These are phyloP conservation scores for Chascanopsetta lugubris DNA, from an alignment of 2,113 vertebrate genomes.

Conservation along the genomic window DNA sequence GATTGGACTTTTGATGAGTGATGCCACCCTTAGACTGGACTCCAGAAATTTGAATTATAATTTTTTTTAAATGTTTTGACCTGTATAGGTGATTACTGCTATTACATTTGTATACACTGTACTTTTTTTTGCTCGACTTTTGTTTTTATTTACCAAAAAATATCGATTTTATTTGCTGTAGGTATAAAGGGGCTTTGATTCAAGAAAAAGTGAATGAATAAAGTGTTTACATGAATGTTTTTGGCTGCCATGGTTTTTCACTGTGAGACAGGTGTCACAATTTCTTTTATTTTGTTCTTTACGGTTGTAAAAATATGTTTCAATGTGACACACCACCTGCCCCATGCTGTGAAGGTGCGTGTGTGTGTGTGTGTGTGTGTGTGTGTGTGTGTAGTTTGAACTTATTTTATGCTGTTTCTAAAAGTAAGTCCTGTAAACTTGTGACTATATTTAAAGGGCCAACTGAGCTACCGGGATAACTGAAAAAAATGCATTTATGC, in stretches of 20 bases:
- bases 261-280: not conserved
- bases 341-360: no score
- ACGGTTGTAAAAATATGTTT: no score
- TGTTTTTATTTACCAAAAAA: constrained; percentile 70
- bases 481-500: no score
- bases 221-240: constrained; percentile 88
- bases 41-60: constrained; percentile 63
- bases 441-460: no score
- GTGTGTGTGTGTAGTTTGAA: no score
- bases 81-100: constrained; percentile 67
- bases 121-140: constrained; percentile 83
- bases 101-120: constrained; percentile 83
- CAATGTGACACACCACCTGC: no score
- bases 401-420: no score
- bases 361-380: no score
- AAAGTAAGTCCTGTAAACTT: no score
- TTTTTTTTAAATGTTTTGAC: constrained; percentile 65
- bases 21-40: constrained; percentile 43
- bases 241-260: constrained; percentile 4
- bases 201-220: constrained; percentile 86
- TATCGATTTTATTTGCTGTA: constrained; percentile 88
- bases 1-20: constrained; percentile 38
- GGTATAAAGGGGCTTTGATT: constrained; percentile 91
- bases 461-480: no score
- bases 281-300: no score